A percentile compares a stretch with the other conserved stretches of the same genome.
Evolutionary conservation across 2,113 vertebrate genomes (phyloP).

Genomic region (Ophiodon elongatus): DNA sequence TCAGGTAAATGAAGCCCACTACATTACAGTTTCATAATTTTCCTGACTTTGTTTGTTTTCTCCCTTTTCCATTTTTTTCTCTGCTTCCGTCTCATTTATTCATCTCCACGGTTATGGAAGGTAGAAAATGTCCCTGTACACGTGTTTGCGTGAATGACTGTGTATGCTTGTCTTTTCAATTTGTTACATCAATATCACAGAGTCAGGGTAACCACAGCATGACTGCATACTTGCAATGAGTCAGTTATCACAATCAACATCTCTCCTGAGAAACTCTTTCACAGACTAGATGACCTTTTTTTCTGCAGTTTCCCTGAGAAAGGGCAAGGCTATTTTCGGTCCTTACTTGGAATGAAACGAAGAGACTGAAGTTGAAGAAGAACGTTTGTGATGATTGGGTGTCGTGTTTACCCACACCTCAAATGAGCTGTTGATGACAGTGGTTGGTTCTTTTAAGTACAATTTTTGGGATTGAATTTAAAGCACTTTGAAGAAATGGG

Average conservation of each 20-base stretch:
- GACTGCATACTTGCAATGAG: not conserved
- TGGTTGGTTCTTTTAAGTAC: not conserved
- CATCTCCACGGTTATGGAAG: not conserved
- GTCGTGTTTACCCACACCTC: slow-evolving; percentile 5
- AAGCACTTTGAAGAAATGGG: not conserved
- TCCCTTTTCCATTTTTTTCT: not conserved
- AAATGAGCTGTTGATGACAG: slow-evolving; percentile 15
- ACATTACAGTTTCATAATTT: not conserved
- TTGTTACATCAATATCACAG: too few relatives aligned
- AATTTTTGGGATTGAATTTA: not conserved
- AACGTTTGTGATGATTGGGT: not conserved
- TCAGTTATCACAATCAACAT: not conserved
- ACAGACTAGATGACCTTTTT: not conserved
- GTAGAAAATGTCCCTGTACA: not conserved
- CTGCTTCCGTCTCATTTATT: not conserved
- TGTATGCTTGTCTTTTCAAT: too few relatives aligned
- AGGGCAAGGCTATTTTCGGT: not conserved
- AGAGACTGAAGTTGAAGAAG: slow-evolving; percentile 1
- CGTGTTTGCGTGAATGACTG: not conserved
- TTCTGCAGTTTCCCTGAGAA: not conserved
- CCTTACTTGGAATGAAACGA: not conserved
- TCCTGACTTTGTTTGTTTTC: not conserved
- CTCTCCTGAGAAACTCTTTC: not conserved
- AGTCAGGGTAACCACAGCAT: not conserved
- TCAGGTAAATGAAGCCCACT: not conserved